Percentiles rank a stretch among this genome's conserved stretches.
Evolutionary conservation across 2,888 invertebrate species (phyloP).

Genomic region (Chalcosyrphus nemorum): DNA sequence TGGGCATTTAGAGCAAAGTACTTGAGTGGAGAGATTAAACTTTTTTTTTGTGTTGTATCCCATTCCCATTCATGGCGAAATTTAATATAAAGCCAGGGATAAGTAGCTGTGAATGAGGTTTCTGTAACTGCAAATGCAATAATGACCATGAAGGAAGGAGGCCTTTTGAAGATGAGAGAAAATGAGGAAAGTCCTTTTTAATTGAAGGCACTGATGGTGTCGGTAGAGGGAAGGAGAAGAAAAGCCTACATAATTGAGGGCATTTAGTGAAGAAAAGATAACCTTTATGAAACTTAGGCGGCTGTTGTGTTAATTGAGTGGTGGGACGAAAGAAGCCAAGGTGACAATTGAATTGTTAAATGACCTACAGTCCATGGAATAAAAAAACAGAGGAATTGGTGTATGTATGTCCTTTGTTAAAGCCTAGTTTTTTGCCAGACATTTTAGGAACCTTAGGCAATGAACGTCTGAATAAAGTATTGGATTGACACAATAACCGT

Average conservation of each 20-base stretch:
- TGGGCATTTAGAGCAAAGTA: slow-evolving; percentile 58
- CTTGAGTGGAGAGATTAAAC: slow-evolving; percentile 22
- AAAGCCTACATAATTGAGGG: not conserved
- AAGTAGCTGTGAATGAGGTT: slow-evolving; percentile 37
- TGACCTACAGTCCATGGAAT: too few species aligned
- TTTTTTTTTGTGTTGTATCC: not conserved
- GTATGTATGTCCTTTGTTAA: too few species aligned
- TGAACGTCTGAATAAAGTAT: too few species aligned
- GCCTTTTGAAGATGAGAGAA: not conserved
- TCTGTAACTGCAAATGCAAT: slow-evolving; percentile 8
- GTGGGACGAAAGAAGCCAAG: not conserved
- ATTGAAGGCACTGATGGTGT: too few species aligned
- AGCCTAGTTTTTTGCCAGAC: too few species aligned
- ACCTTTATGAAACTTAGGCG: not conserved
- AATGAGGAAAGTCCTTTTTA: not conserved
- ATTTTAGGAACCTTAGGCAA: too few species aligned
- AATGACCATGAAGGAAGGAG: slow-evolving; percentile 10
- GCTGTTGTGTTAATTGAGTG: too few species aligned
- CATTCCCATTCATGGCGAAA: slow-evolving; percentile 30
- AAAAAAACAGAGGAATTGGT: too few species aligned
- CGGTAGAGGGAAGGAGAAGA: not conserved
- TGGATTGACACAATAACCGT: too few species aligned
- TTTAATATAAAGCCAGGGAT: slow-evolving; percentile 58
- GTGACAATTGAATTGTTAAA: too few species aligned
- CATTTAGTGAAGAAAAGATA: not conserved